Evolutionary conservation across 2,888 invertebrate species (phyloP).

Genomic region (Nymphalis urticae): DNA sequence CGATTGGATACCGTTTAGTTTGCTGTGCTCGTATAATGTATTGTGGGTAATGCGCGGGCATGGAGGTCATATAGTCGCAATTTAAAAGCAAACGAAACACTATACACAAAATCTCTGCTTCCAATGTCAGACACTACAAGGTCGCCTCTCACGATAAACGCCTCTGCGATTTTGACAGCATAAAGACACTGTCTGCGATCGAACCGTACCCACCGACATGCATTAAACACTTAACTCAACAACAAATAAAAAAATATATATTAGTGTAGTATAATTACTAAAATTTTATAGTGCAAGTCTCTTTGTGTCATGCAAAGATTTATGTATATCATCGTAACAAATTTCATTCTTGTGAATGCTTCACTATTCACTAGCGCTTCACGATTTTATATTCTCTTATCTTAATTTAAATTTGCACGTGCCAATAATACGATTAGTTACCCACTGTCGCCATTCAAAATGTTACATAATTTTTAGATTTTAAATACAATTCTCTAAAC

Average conservation of each 20-base stretch:
- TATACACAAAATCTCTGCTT: slow-evolving; percentile 63
- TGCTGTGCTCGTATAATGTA: not conserved
- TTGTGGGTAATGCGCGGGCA: slow-evolving; percentile 46
- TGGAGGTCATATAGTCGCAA: slow-evolving; percentile 47
- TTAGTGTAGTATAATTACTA: not conserved
- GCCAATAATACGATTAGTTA: slow-evolving; percentile 10
- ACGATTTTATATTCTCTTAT: not conserved
- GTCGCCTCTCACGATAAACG: slow-evolving; percentile 69
- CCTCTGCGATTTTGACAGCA: slow-evolving; percentile 50
- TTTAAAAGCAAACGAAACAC: slow-evolving; percentile 51
- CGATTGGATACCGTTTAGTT: not conserved
- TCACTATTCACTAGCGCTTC: not conserved
- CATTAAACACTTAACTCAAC: not conserved
- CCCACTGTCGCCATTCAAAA: not conserved
- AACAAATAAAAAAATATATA: not conserved
- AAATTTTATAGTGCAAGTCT: too few relatives aligned
- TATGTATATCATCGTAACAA: not conserved
- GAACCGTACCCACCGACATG: not conserved
- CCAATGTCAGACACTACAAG: slow-evolving; percentile 73
- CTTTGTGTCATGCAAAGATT: too few relatives aligned
- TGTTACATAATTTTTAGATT: not conserved
- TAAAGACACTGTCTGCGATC: not conserved
- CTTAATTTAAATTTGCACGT: slow-evolving; percentile 15
- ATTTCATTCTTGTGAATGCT: not conserved
- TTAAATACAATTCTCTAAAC: not conserved